Base-by-base conservation (phyloP, 2,797 vertebrate species). In the Ceyx erithaca region DNA sequence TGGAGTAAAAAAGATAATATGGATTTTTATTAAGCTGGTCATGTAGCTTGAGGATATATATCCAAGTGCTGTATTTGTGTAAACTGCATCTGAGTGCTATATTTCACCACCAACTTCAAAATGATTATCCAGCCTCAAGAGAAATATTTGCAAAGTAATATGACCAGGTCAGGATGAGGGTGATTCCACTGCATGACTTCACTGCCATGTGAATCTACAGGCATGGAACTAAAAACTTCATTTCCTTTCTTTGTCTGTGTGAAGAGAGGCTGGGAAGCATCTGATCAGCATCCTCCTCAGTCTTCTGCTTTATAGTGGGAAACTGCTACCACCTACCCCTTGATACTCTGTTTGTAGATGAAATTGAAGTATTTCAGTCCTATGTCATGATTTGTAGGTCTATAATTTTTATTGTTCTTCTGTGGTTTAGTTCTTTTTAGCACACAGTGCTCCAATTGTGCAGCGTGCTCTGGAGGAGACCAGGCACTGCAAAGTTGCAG, bases 101-200 rank as follows among this genome's bases (percentile, higher is more conserved):
- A 66, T 94, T 94, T 94, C 75, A 87, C 33, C 71, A 82, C 64
- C 46, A 58, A 57, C 78, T 95, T 90, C 67, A 80, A 90, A 94
- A 73, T 46, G 10, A 86, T 92, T 81, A 77, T 80, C 37, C 41
- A 33, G 30, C 55, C 75, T 85, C 71, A 45, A 43, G 78, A 94
- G 70, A 87, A 93, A 64, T 94, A 88, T 82, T 91, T 91, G 68
- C 78, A 40, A 90, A 81, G 68, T 95, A 77, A 80, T 82, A 69
- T 51, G 69, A 88, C 70, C 64, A 84, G 78, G 51, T 90, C 85
- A 90, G 18, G 87, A 82, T 18, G 68, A 86, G 33, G 26, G 40
- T 80, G 64, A 83, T 93, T 94, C 68, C 25, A 86, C 63, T 76
- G 31, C 55, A 79, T 69, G 51, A 91, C 68, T 91, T 95, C 78